Conservation (phyloP, 2,888 invertebrate genomes). For the Pycnomerus fuliginosus region DNA sequence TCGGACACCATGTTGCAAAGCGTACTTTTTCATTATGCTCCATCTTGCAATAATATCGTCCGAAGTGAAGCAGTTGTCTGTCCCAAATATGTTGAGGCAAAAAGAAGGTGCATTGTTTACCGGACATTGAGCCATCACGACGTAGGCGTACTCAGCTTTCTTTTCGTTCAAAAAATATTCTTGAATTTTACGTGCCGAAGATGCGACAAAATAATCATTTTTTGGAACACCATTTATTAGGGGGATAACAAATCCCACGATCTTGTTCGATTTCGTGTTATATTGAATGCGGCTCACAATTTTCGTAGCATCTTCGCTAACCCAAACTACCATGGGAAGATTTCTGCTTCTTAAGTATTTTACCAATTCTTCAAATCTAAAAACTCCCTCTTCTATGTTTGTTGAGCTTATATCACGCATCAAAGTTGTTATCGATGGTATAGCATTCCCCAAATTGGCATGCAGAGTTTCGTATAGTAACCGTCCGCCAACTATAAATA, state of each 20-base stretch:
- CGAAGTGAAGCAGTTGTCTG: too few species aligned
- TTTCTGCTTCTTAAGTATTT: background rate
- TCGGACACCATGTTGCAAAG: too few species aligned
- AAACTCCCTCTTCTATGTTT: background rate
- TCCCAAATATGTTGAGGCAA: too few species aligned
- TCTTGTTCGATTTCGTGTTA: background rate
- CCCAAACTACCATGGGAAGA: background rate
- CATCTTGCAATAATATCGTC: too few species aligned
- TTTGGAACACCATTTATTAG: background rate
- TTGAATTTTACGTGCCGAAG: conserved; percentile 6
- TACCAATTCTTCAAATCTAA: background rate
- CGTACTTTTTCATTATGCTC: too few species aligned
- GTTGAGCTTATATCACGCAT: background rate
- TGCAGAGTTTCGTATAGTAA: too few species aligned
- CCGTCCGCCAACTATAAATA: too few species aligned
- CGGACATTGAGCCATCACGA: too few species aligned
- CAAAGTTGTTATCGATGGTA: conserved; percentile 1
- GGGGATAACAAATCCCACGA: background rate
- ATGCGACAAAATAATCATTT: background rate
- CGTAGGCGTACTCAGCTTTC: conserved; percentile 11
- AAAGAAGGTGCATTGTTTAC: too few species aligned
- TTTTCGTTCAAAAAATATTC: conserved; percentile 8
- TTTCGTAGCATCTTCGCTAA: conserved; percentile 3
- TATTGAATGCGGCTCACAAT: conserved; percentile 1
- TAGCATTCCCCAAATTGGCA: too few species aligned